A percentile compares a stretch with the other conserved stretches of the same genome.
Evolutionary conservation across 2,113 vertebrate species (phyloP).

Genomic region (Hippoglossus stenolepis): DNA sequence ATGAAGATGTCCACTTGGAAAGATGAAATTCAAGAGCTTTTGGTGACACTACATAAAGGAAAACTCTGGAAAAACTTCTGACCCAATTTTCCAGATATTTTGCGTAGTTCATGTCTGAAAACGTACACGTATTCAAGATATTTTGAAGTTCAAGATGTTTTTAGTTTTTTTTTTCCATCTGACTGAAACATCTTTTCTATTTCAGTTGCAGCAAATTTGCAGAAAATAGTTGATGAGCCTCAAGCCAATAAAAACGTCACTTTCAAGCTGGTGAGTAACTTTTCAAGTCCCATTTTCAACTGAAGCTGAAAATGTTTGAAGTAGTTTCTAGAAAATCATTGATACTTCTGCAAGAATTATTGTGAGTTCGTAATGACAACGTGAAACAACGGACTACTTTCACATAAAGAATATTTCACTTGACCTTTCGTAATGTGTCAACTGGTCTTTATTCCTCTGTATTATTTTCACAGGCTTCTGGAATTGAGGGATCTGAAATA

Average conservation of each 20-base stretch:
- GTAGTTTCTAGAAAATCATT: not conserved
- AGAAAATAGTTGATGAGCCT: slow-evolving; percentile 99
- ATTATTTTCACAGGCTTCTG: slow-evolving; percentile 87
- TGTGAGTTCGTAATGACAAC: not conserved
- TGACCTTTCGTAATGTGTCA: not conserved
- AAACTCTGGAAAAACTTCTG: too few species aligned
- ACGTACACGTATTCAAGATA: too few species aligned
- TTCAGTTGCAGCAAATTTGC: slow-evolving; percentile 98
- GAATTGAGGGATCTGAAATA: slow-evolving; percentile 93
- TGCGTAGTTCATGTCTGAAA: too few species aligned
- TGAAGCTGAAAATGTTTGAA: not conserved
- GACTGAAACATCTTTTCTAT: slow-evolving; percentile 55
- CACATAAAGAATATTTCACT: too few species aligned
- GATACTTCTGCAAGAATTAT: not conserved
- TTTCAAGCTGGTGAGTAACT: slow-evolving; percentile 94
- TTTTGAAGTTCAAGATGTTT: not conserved
- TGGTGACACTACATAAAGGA: too few species aligned
- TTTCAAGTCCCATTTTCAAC: not conserved
- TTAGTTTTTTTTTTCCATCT: slow-evolving; percentile 50
- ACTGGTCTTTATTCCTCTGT: not conserved
- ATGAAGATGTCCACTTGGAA: too few species aligned
- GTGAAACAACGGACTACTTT: too few species aligned
- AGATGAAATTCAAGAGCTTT: too few species aligned
- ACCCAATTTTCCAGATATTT: too few species aligned
- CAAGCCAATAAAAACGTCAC: slow-evolving; percentile 96